Evolutionary conservation across 2,113 vertebrate species (phyloP).

Genomic region (Pithys albifrons): DNA sequence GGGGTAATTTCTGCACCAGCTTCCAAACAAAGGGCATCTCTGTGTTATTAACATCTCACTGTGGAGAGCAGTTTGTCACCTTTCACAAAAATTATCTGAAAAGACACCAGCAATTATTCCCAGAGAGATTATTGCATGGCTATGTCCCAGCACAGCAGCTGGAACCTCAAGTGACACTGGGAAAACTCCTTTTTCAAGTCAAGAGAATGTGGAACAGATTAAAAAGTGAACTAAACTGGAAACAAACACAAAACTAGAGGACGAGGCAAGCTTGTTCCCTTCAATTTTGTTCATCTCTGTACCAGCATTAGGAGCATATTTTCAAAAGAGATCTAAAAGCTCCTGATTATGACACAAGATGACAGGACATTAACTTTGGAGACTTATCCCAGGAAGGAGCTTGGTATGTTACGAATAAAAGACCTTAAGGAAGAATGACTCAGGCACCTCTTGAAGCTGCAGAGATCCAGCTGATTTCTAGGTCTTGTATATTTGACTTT

Average conservation of each 20-base stretch:
- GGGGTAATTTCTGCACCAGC: conserved; percentile 57
- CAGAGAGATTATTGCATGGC: conserved; percentile 70
- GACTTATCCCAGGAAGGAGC: background rate
- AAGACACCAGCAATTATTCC: conserved; percentile 81
- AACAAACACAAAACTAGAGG: background rate
- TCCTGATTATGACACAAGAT: background rate
- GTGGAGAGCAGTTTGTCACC: conserved; percentile 71
- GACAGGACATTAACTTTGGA: background rate
- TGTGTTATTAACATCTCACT: conserved; percentile 77
- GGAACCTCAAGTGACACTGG: background rate
- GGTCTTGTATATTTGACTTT: background rate
- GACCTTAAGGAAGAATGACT: background rate
- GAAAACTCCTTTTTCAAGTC: conserved; percentile 25
- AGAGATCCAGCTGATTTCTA: background rate
- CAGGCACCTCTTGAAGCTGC: background rate
- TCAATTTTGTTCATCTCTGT: background rate
- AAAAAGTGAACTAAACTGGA: background rate
- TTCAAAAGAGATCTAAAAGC: background rate
- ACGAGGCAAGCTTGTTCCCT: background rate
- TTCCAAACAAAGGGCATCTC: conserved; percentile 69
- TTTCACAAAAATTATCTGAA: conserved; percentile 73
- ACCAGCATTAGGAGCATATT: background rate
- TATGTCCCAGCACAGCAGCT: conserved; percentile 50
- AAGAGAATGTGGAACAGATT: background rate
- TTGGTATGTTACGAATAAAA: background rate